Evolutionary conservation across 2,888 invertebrate genomes (phyloP).

Genomic region (Chymomyza fuscimana): DNA sequence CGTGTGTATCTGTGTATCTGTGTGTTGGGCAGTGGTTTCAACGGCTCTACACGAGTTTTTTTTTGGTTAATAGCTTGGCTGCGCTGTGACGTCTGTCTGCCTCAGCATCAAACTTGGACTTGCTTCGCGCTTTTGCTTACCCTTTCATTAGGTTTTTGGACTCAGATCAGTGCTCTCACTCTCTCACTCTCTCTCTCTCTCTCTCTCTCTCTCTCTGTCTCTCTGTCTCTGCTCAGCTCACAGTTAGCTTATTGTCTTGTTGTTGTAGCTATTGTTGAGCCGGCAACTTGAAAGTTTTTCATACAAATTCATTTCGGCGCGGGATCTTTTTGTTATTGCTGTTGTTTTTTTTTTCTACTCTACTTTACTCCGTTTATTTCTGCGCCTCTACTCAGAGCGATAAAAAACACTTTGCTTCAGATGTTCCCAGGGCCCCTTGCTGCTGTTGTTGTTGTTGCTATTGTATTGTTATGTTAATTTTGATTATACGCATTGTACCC

Average conservation of each 20-base stretch:
- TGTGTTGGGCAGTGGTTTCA: not conserved
- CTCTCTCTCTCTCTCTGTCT: not conserved
- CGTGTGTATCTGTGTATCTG: conserved; percentile 10
- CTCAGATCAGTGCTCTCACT: conserved; percentile 24
- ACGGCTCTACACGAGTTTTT: not conserved
- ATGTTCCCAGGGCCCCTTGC: conserved; percentile 12
- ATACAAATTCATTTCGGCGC: conserved; percentile 57
- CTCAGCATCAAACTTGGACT: not conserved
- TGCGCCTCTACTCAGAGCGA: conserved; percentile 22
- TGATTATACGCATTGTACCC: conserved; percentile 55
- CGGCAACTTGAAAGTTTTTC: conserved; percentile 49
- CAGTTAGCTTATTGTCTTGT: conserved; percentile 3
- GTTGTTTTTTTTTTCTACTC: not conserved
- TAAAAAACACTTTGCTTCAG: conserved; percentile 42
- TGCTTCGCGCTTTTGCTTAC: conserved; percentile 36
- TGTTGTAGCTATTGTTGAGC: conserved; percentile 15
- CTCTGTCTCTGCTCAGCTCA: conserved; percentile 16
- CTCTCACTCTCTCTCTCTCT: not conserved
- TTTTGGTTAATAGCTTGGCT: conserved; percentile 3
- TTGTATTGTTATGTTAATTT: conserved; percentile 68
- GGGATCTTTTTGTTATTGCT: conserved; percentile 18
- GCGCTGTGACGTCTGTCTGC: not conserved
- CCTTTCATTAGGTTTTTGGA: conserved; percentile 60
- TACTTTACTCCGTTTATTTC: conserved; percentile 26
- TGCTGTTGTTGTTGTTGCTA: conserved; percentile 37